Evolutionary conservation across 2,888 invertebrate genomes (phyloP).

Genomic region (Acanthosepion pharaonis): DNA sequence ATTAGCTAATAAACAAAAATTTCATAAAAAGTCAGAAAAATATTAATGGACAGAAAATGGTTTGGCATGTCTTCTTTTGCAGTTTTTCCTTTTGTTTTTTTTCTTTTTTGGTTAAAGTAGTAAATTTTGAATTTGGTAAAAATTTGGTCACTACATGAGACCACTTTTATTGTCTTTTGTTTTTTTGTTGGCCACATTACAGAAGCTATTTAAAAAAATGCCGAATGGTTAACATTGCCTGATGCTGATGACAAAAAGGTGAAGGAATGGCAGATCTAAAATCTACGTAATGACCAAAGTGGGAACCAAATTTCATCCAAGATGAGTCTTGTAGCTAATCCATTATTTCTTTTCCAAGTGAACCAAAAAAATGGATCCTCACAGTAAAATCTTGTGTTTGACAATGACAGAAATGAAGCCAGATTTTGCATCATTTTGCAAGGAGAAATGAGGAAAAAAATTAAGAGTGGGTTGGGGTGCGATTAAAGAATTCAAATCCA

Average conservation of each 20-base stretch:
- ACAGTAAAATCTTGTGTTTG: background rate
- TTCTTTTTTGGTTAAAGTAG: constrained; percentile 43
- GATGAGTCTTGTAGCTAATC: constrained; percentile 12
- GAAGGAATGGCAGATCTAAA: constrained; percentile 22
- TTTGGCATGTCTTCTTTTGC: background rate
- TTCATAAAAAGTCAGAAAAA: background rate
- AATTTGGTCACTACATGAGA: constrained; percentile 43
- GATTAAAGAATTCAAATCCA: background rate
- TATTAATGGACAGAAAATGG: constrained; percentile 18
- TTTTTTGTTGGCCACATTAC: constrained; percentile 34
- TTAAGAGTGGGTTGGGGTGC: background rate
- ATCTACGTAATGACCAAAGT: background rate
- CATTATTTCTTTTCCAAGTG: background rate
- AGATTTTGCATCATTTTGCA: background rate
- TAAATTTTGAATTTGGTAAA: constrained; percentile 42
- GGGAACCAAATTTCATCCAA: constrained; percentile 22
- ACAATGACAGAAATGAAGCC: background rate
- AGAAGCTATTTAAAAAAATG: background rate
- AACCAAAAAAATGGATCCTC: background rate
- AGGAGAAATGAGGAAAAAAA: constrained; percentile 33
- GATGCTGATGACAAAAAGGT: background rate
- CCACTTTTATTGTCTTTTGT: constrained; percentile 60
- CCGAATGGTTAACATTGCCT: constrained; percentile 1
- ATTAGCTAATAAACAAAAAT: background rate
- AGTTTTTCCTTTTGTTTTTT: constrained; percentile 14